Conservation (phyloP, 2,888 invertebrate species). For the Andrena minutula region DNA sequence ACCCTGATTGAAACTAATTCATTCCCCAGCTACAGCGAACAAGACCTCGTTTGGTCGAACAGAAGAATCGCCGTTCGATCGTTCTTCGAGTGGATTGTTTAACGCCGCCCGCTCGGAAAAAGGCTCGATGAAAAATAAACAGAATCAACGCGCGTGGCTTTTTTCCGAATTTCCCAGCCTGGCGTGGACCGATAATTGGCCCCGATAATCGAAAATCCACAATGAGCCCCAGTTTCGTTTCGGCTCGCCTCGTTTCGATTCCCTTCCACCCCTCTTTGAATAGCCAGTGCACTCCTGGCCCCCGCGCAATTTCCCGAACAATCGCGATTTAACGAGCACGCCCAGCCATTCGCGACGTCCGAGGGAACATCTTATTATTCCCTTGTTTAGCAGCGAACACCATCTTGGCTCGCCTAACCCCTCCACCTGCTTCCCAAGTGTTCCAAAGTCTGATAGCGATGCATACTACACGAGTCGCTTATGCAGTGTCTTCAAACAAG, state of each 20-base stretch:
- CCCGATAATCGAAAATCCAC: constrained; percentile 49
- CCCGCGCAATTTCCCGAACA: constrained; percentile 17
- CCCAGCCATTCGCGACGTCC: not conserved
- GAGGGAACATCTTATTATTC: constrained; percentile 10
- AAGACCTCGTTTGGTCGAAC: not conserved
- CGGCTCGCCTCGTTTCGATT: constrained; percentile 1
- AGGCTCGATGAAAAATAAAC: constrained; percentile 29
- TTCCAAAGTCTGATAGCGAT: not conserved
- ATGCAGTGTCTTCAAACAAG: too few species aligned
- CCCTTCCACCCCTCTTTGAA: not conserved
- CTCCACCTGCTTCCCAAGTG: not conserved
- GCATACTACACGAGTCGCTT: too few species aligned
- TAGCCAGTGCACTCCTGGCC: not conserved
- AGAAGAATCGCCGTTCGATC: not conserved
- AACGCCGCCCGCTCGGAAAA: not conserved
- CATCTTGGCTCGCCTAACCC: not conserved
- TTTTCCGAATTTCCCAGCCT: not conserved
- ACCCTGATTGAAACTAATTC: constrained; percentile 45
- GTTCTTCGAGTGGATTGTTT: not conserved
- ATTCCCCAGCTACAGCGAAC: constrained; percentile 32
- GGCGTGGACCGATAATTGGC: constrained; percentile 31
- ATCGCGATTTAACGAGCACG: constrained; percentile 26
- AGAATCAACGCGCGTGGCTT: not conserved
- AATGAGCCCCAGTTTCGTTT: not conserved
- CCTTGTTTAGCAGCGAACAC: not conserved